phyloP scores from a whole-genome alignment of 1,140 invertebrate species.

The Calycopis cecrops region DNA sequence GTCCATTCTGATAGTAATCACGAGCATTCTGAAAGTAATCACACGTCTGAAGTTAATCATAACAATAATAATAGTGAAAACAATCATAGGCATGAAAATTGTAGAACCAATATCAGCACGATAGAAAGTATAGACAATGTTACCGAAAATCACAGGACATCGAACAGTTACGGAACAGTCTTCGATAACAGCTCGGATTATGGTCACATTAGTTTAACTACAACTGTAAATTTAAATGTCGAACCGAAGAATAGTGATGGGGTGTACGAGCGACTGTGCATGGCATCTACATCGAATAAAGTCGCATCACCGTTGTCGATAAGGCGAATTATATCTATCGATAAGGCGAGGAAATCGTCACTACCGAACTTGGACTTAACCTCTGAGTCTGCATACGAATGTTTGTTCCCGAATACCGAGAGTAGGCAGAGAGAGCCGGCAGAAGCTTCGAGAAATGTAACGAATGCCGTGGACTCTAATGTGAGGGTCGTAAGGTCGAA shows the following conservation, averaged over 20 bases:
- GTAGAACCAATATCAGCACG: background rate
- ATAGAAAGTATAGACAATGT: background rate
- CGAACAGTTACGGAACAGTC: constrained; percentile 46
- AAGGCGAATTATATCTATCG: constrained; percentile 27
- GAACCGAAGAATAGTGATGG: constrained; percentile 25
- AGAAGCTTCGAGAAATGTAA: constrained; percentile 14
- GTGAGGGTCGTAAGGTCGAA: constrained; percentile 33
- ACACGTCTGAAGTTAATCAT: background rate
- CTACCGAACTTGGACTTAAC: constrained; percentile 51
- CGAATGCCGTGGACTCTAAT: constrained; percentile 33
- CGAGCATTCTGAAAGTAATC: constrained; percentile 8
- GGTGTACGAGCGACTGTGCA: constrained; percentile 53
- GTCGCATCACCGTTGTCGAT: constrained; percentile 36
- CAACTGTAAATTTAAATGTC: constrained; percentile 45
- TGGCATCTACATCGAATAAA: constrained; percentile 53
- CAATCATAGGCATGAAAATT: background rate
- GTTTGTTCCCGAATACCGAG: constrained; percentile 41
- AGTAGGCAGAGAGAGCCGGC: constrained; percentile 4
- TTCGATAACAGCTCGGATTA: constrained; percentile 44
- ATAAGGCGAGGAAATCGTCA: constrained; percentile 53
- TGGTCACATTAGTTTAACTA: constrained; percentile 56
- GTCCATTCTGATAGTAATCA: constrained; percentile 2
- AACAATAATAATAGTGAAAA: constrained; percentile 10
- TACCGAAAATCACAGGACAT: constrained; percentile 7
- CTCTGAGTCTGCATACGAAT: constrained; percentile 49